These are phyloP conservation scores for Polypterus senegalus DNA, from an alignment of 2,113 vertebrate species.

Conservation along the genomic window DNA sequence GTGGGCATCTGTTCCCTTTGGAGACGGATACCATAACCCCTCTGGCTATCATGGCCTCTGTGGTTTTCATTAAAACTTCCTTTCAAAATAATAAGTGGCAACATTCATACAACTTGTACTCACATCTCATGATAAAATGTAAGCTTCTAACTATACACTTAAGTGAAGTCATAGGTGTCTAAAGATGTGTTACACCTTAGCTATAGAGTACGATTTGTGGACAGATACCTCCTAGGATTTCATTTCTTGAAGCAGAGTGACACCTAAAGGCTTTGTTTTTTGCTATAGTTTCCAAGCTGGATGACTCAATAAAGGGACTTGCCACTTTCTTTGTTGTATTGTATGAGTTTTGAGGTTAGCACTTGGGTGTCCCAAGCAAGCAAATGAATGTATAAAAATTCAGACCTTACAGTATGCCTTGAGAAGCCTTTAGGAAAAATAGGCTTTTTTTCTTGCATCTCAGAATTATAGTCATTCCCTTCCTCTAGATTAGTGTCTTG, in stretches of 20 bases:
- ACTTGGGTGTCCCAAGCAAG: constrained; percentile 82
- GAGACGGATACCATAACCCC: background rate
- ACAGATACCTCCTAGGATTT: constrained; percentile 17
- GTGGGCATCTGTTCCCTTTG: background rate
- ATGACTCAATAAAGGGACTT: constrained; percentile 76
- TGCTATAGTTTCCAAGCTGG: constrained; percentile 44
- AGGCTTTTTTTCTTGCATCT: constrained; percentile 80
- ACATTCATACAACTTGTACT: background rate
- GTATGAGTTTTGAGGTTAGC: constrained; percentile 89
- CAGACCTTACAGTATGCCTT: constrained; percentile 94
- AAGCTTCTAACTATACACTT: no score
- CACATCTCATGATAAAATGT: background rate
- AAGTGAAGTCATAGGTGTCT: no score
- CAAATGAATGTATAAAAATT: constrained; percentile 67
- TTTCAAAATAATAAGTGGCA: background rate
- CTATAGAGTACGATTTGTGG: no score
- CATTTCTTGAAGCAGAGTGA: constrained; percentile 95
- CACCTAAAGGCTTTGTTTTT: constrained; percentile 88
- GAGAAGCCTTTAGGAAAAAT: constrained; percentile 85
- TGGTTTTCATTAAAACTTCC: background rate
- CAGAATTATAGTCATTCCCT: no score
- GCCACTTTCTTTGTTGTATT: constrained; percentile 47
- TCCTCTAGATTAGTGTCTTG: no score
- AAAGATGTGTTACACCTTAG: no score
- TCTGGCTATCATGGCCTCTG: background rate